Percentiles rank a stretch among this genome's conserved stretches.
Evolutionary conservation across 2,797 vertebrate species (phyloP).

Genomic region (Urocyon cinereoargenteus): DNA sequence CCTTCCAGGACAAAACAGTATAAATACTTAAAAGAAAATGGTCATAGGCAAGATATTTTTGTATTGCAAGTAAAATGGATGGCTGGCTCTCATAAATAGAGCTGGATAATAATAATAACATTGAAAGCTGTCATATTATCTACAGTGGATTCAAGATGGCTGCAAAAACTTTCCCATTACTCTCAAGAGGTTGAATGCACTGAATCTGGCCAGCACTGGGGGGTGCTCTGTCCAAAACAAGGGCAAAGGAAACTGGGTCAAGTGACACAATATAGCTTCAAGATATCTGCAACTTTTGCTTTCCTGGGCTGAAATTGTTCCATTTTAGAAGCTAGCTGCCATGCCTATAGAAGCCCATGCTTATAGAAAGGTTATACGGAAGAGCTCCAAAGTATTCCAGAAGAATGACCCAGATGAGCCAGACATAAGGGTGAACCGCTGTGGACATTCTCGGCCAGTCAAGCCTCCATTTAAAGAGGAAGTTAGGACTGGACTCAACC

Average conservation of each 20-base stretch:
- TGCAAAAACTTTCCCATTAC: background rate
- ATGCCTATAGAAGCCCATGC: background rate
- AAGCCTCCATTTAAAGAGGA: background rate
- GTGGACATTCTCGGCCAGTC: background rate
- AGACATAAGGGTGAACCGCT: background rate
- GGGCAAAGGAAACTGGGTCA: background rate
- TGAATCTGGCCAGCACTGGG: background rate
- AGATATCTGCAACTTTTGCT: background rate
- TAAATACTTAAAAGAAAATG: background rate
- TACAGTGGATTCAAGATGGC: background rate
- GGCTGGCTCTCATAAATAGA: background rate
- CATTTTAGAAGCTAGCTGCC: background rate
- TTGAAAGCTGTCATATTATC: background rate
- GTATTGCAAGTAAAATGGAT: background rate
- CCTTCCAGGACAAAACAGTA: background rate
- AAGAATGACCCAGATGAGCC: background rate
- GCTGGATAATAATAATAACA: background rate
- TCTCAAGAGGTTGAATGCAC: background rate
- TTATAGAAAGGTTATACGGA: no score
- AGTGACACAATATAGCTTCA: background rate
- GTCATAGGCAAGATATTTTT: background rate
- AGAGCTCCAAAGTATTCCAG: background rate
- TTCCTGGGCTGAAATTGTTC: background rate
- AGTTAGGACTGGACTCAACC: background rate
- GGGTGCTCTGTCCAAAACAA: background rate